Conservation (phyloP, 2,888 invertebrate genomes). For the Malthinus seriepunctatus region DNA sequence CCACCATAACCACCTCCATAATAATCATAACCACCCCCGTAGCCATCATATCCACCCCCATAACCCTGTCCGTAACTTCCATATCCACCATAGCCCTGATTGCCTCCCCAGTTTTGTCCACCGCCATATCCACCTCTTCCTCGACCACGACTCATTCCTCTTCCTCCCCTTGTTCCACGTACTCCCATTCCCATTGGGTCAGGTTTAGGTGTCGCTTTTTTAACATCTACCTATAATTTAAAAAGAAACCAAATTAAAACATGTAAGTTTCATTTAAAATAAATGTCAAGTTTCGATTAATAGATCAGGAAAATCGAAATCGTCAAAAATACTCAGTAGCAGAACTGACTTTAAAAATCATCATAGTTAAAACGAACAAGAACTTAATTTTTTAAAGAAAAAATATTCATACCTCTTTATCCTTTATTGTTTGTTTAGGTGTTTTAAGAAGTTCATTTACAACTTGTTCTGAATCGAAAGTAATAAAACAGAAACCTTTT, state of each 20-base stretch:
- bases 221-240: conserved; percentile 83
- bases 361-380: conserved; percentile 23
- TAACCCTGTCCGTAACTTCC: conserved; percentile 54
- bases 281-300: too few species aligned
- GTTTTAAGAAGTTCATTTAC: conserved; percentile 90
- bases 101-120: conserved; percentile 66
- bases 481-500: conserved; percentile 97
- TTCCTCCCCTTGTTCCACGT: conserved; percentile 68
- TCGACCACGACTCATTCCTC: conserved; percentile 69
- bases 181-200: conserved; percentile 62
- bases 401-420: conserved; percentile 75
- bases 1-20: conserved; percentile 78
- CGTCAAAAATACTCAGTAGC: conserved; percentile 38
- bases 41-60: conserved; percentile 75
- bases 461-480: conserved; percentile 93
- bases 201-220: conserved; percentile 91
- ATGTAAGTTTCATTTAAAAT: conserved; percentile 14
- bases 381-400: too few species aligned
- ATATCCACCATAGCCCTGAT: conserved; percentile 67
- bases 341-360: conserved; percentile 37
- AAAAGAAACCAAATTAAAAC: conserved; percentile 10
- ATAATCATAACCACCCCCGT: conserved; percentile 72
- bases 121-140: conserved; percentile 72
- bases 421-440: conserved; percentile 90
- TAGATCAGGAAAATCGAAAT: neutral